Base-by-base conservation (phyloP, 2,797 vertebrate genomes). In the Phrynocephalus forsythii region DNA sequence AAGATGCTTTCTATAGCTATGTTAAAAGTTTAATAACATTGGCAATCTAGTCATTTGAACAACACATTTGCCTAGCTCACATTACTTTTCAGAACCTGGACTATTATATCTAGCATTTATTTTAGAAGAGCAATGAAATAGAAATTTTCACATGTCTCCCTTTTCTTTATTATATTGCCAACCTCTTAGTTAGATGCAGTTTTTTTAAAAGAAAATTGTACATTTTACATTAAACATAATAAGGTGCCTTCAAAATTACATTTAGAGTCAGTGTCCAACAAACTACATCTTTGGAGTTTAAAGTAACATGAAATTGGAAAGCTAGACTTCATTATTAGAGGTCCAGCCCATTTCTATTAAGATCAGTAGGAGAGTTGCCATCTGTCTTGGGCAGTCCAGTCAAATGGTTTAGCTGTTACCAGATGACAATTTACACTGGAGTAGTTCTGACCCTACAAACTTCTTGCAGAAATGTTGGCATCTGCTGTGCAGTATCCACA, bases 1-100 rank as follows among this genome's bases (percentile, higher is more conserved):
- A 89, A 92, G 63, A 13, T 8, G 20, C 16, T 88, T 68, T 66
- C n/a, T 6, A 28, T 5, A 79, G 56, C 83, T 89, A 15, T 44
- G 86, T 88, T 90, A 8, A 85, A 88, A 5, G 56, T 80, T 73
- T 79, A 80, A 79, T 86, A n/a, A 44, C 18, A 68, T 86, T 84
- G 30, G 6, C 52, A 82, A 73, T 88, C 90, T 80, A 71, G 81
- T 92, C 89, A 89, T 82, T 85, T 86, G 84, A 60, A 86, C 86
- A 38, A 22, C 33, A 60, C 22, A 30, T 66, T 73, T 52, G 13
- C 22, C 89, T 83, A 33, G 52, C 75, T 91, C 66, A 48, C 82
- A 69, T 52, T 30, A 33, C 44, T 76, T 56, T 85, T 82, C 72
- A 0, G 20, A 30, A 20, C 15, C 76, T 11, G 2, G 28, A 76